Percentiles rank a stretch among this genome's conserved stretches.
Conservation (phyloP, 1,140 invertebrate species). For the Melanaphis sacchari region DNA sequence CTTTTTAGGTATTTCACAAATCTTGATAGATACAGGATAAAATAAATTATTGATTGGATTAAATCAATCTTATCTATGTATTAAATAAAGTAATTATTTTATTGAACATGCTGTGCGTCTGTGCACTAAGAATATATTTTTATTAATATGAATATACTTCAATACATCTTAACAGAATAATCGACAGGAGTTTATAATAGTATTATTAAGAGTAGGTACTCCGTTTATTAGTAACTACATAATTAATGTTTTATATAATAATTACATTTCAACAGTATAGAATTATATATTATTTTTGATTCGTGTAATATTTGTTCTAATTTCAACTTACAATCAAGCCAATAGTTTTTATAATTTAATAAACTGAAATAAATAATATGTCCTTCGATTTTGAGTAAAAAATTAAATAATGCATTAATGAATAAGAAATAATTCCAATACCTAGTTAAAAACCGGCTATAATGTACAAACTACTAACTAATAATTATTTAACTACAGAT, state of each 20-base stretch:
- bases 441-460: constrained; percentile 4
- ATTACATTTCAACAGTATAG: background rate
- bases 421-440: background rate
- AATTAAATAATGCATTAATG: constrained; percentile 1
- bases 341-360: background rate
- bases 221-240: background rate
- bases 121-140: background rate
- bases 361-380: background rate
- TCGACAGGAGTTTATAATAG: background rate
- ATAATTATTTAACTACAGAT: constrained; percentile 19
- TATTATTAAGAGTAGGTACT: background rate
- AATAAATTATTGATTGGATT: background rate
- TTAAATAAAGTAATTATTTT: background rate
- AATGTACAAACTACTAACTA: background rate
- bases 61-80: background rate
- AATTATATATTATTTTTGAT: background rate
- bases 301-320: background rate
- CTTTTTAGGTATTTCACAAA: background rate
- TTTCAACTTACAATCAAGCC: background rate
- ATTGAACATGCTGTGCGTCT: too few relatives aligned
- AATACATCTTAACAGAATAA: background rate
- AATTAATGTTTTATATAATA: background rate
- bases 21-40: background rate
- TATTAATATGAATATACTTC: background rate
- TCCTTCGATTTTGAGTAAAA: constrained; percentile 19